These are phyloP conservation scores for Echiichthys vipera DNA, from an alignment of 2,797 vertebrate species.

Conservation along the genomic window DNA sequence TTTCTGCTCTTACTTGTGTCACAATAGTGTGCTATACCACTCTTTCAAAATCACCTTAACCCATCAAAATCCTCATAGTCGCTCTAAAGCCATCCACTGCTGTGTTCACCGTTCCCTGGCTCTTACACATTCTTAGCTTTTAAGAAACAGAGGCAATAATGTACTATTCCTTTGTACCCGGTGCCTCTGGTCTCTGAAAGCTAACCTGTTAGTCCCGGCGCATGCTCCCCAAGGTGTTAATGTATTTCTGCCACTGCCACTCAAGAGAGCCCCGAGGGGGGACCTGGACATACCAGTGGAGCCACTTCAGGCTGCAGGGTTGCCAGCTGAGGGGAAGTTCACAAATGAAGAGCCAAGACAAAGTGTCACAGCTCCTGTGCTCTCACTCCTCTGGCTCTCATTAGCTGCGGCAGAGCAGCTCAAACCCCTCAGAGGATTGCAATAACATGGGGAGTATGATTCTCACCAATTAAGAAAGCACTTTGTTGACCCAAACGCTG, in stretches of 20 bases:
- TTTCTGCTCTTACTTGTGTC: neutral
- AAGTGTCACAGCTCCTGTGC: constrained; percentile 65
- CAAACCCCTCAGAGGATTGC: constrained; percentile 51
- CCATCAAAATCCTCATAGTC: neutral
- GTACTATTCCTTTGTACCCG: constrained; percentile 30
- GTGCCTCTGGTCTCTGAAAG: constrained; percentile 51
- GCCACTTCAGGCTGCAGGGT: constrained; percentile 55
- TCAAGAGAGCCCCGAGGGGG: constrained; percentile 22
- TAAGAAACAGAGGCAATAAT: constrained; percentile 27
- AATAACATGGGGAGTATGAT: constrained; percentile 64
- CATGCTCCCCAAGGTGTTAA: constrained; percentile 69
- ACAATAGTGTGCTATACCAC: neutral
- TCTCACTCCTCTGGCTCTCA: constrained; percentile 65
- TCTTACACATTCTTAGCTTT: constrained; percentile 7
- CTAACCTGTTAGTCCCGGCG: constrained; percentile 61
- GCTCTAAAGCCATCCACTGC: neutral
- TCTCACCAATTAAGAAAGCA: constrained; percentile 67
- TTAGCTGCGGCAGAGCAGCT: constrained; percentile 67
- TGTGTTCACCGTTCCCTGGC: neutral
- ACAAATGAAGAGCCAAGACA: constrained; percentile 73
- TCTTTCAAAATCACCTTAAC: neutral
- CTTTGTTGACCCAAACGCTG: constrained; percentile 68
- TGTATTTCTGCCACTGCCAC: constrained; percentile 58
- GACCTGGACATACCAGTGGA: constrained; percentile 45
- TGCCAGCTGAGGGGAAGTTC: constrained; percentile 65